Evolutionary conservation across 1,140 invertebrate species (phyloP).

Genomic region (Gyrodactylus salaris): DNA sequence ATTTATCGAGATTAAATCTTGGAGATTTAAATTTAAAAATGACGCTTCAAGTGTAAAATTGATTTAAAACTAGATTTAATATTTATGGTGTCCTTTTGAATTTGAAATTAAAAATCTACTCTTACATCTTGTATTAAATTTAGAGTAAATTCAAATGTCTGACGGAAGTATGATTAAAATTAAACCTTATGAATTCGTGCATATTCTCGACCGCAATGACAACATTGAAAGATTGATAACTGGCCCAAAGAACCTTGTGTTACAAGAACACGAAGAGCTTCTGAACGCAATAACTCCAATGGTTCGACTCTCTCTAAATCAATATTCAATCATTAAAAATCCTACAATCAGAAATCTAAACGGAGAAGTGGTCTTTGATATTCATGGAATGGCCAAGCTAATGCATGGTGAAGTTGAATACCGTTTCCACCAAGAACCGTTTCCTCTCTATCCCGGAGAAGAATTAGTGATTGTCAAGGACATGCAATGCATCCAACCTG

Average conservation of each 20-base stretch:
- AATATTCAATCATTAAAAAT: conserved; percentile 24
- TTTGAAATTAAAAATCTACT: too few relatives aligned
- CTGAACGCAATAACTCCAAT: conserved; percentile 20
- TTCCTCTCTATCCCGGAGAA: conserved; percentile 25
- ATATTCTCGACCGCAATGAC: conserved; percentile 24
- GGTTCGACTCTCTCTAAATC: conserved; percentile 23
- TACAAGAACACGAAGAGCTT: conserved; percentile 24
- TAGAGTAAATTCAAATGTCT: too few relatives aligned
- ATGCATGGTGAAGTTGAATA: conserved; percentile 23
- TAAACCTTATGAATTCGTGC: conserved; percentile 23
- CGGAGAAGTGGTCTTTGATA: conserved; percentile 15
- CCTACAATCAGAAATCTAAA: conserved; percentile 18
- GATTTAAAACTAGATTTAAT: too few relatives aligned
- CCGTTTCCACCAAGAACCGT: conserved; percentile 23
- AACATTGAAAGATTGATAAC: conserved; percentile 24
- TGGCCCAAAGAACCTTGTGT: conserved; percentile 23
- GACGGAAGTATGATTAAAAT: conserved; percentile 20
- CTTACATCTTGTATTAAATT: too few relatives aligned
- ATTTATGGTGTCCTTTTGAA: too few relatives aligned
- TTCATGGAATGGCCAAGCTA: conserved; percentile 18
- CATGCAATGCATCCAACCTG: conserved; percentile 21
- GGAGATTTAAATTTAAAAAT: too few relatives aligned
- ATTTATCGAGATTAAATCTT: too few relatives aligned
- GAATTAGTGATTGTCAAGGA: conserved; percentile 18
- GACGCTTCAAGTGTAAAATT: too few relatives aligned